A percentile compares a stretch with the other conserved stretches of the same genome.
Conservation (phyloP, 2,888 invertebrate species). For the Bruchidius siliquastri region DNA sequence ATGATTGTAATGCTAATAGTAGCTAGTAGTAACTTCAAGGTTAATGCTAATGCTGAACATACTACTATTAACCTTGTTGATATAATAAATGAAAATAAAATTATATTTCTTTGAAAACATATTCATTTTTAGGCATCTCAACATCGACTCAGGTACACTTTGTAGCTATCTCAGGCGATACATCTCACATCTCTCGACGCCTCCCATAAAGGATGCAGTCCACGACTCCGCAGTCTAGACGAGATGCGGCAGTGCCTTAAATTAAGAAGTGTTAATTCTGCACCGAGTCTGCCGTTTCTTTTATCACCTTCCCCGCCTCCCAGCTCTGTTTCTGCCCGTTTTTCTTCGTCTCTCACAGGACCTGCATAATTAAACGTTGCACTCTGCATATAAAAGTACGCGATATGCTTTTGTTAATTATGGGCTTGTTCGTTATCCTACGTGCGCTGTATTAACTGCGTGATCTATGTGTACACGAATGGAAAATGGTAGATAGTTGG, state of each 20-base stretch:
- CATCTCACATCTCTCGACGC: background rate
- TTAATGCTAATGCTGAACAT: too few relatives aligned
- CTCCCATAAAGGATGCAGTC: background rate
- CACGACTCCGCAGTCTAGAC: background rate
- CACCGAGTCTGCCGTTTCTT: background rate
- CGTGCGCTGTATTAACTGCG: background rate
- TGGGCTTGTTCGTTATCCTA: background rate
- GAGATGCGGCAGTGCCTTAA: background rate
- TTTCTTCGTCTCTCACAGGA: background rate
- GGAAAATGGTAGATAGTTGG: too few relatives aligned
- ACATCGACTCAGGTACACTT: too few relatives aligned
- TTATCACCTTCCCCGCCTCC: background rate
- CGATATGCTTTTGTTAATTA: slow-evolving; percentile 29
- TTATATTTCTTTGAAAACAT: too few relatives aligned
- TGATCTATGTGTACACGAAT: too few relatives aligned
- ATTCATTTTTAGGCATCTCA: too few relatives aligned
- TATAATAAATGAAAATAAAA: too few relatives aligned
- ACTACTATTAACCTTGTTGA: too few relatives aligned
- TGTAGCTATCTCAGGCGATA: too few relatives aligned
- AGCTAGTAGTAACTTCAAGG: too few relatives aligned
- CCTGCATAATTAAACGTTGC: slow-evolving; percentile 25
- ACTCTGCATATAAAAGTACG: slow-evolving; percentile 26
- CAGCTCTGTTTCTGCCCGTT: background rate
- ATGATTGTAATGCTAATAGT: too few relatives aligned
- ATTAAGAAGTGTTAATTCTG: background rate